Conservation (phyloP, 2,888 invertebrate genomes). For the Tanypteryx hageni region DNA sequence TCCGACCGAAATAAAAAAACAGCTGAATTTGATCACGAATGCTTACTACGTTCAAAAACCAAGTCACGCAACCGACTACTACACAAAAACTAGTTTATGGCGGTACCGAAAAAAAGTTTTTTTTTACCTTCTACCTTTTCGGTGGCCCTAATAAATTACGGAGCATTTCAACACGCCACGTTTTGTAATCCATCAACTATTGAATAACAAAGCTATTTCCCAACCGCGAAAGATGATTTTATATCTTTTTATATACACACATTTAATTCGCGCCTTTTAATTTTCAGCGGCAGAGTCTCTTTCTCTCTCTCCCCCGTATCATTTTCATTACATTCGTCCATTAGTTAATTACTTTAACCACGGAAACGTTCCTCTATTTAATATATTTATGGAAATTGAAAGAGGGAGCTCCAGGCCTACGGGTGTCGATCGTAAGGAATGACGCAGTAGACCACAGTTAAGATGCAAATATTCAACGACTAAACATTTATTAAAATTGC, state of each 20-base stretch:
- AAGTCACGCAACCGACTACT: not conserved
- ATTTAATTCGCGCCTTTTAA: not conserved
- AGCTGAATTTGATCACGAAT: conserved; percentile 7
- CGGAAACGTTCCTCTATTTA: not conserved
- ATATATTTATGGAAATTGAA: not conserved
- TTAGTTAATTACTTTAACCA: not conserved
- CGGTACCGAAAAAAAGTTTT: not conserved
- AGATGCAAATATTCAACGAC: too few relatives aligned
- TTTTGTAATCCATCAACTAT: not conserved
- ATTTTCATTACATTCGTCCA: not conserved
- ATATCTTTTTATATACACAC: not conserved
- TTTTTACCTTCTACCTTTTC: not conserved
- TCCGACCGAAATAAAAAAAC: not conserved
- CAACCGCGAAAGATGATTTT: not conserved
- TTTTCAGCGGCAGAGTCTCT: not conserved
- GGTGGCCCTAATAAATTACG: not conserved
- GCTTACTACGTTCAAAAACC: not conserved
- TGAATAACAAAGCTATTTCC: not conserved
- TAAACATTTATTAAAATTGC: too few relatives aligned
- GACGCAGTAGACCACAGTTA: too few relatives aligned
- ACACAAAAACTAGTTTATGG: conserved; percentile 19
- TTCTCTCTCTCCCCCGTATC: not conserved
- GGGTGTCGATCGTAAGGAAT: too few relatives aligned
- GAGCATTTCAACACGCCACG: not conserved
- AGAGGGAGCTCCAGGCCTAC: too few relatives aligned